A percentile compares a stretch with the other conserved stretches of the same genome.
Evolutionary conservation across 2,888 invertebrate species (phyloP).

Genomic region (Branchellion lobata): DNA sequence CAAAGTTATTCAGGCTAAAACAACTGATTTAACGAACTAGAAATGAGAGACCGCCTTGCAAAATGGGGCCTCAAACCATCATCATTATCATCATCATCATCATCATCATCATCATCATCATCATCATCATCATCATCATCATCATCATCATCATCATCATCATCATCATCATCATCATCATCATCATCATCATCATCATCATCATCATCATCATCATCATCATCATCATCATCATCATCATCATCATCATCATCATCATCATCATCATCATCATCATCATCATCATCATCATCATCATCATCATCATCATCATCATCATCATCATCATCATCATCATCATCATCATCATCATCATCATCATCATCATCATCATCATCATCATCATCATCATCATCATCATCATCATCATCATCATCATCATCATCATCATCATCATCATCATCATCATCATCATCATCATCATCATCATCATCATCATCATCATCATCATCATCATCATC

Average conservation of each 20-base stretch:
- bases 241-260: slow-evolving; percentile 36
- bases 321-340: slow-evolving; percentile 35
- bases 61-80: too few relatives aligned
- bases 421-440: slow-evolving; percentile 38
- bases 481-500: slow-evolving; percentile 35
- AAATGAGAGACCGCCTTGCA: too few relatives aligned
- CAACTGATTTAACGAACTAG: too few relatives aligned
- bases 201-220: slow-evolving; percentile 21
- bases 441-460: slow-evolving; percentile 18
- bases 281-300: slow-evolving; percentile 31
- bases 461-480: slow-evolving; percentile 16
- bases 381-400: background rate
- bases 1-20: too few relatives aligned
- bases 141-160: slow-evolving; percentile 8
- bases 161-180: slow-evolving; percentile 9
- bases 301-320: slow-evolving; percentile 38
- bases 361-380: slow-evolving; percentile 1
- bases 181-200: slow-evolving; percentile 2
- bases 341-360: slow-evolving; percentile 30
- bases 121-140: too few relatives aligned
- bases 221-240: slow-evolving; percentile 28
- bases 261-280: slow-evolving; percentile 37
- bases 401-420: background rate
- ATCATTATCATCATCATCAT: too few relatives aligned
- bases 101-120: too few relatives aligned